Evolutionary conservation across 1,140 invertebrate genomes (phyloP), one percentile per base, ranked within the genome.

Genomic region (Leptoteleia sp.): DNA sequence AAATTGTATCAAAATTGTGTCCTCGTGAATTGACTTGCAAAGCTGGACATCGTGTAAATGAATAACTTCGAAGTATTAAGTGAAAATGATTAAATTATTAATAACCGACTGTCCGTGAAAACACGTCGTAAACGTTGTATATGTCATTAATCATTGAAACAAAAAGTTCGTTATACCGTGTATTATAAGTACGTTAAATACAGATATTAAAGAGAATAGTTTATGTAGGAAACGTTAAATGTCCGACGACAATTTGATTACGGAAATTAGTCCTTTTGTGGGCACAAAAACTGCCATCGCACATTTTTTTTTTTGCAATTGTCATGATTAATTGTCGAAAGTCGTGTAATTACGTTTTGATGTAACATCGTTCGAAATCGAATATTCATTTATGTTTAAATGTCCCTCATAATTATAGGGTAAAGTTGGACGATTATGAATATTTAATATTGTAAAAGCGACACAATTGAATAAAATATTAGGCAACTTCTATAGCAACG

Each of bases 211-310:
- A 35, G 38, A 35, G 62, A 67, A 55, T 54, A 45, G n/a, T 45
- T 67, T 37, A 29, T 45, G 25, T 37, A 38, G 2, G 13, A 13
- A 33, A 67, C 37, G 17, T 55, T 55, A 27, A 55, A 37, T 11
- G 15, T 45, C 38, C 35, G 57, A 68, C 37, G 52, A 57, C 29
- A 57, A 57, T 17, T 55, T 68, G 50, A 48, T 68, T 68, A 57
- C 29, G 25, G 7, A 43, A 55, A 68, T 68, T 47, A 43, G 45
- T 54, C 35, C 16, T n/a, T 19, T 54, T 11, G 8, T n/a, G 19
- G 12, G 38, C 38, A 40, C 59, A 45, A 37, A 47, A 38, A 52
- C 35, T 6, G 9, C n/a, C 4, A 8, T 48, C 3, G 7, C 7
- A 12, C 33, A n/a, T n/a, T 47, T 29, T 68, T 55, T 45, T 15